Evolutionary conservation across 2,888 invertebrate genomes (phyloP), one percentile per base, ranked within the genome.

Genomic region (Teleogryllus oceanicus): DNA sequence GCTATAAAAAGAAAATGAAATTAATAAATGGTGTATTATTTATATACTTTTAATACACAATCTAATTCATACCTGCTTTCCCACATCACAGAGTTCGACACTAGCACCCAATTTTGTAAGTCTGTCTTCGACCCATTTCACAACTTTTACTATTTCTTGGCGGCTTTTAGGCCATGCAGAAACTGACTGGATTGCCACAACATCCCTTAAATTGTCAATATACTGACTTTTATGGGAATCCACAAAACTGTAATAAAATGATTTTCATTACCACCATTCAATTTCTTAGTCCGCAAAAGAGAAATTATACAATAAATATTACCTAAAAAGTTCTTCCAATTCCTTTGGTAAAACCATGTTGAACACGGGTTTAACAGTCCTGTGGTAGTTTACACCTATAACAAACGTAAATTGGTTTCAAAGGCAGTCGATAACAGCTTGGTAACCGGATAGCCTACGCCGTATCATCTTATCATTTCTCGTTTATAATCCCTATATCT

Each of bases 131-230:
- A 92, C 91, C 95, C 96, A 98, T 83, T 95, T 89, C 50, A 96
- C 91, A 97, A 98, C 97, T 83, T 91, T 91, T 20, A 92, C 88
- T 83, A 96, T 92, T 83, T 98, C 97, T 20, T 88, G 87, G 77
- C 98, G 91, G 83, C 92, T 91, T 81, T 95, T 93, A 5, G 94
- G 91, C 92, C 95, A 96, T 85, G 96, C 93, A 49, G 98, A 98
- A n/a, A 99, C 97, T 10, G 97, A 97, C 84, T 94, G 94, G 85
- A 99, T 98, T 4, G 94, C 95, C 49, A 99, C 97, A 2, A 94
- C 95, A 85, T 96, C 94, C 80, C 91, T 90, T 80, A 99, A 89
- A 82, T 92, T 91, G 78, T 92, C 88, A 82, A 98, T 94, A 86
- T 94, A 99, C 79, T 90, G 89, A 3, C 87, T 86, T 85, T 93